phyloP scores from a whole-genome alignment of 2,113 vertebrate species.

The Scomber scombrus region DNA sequence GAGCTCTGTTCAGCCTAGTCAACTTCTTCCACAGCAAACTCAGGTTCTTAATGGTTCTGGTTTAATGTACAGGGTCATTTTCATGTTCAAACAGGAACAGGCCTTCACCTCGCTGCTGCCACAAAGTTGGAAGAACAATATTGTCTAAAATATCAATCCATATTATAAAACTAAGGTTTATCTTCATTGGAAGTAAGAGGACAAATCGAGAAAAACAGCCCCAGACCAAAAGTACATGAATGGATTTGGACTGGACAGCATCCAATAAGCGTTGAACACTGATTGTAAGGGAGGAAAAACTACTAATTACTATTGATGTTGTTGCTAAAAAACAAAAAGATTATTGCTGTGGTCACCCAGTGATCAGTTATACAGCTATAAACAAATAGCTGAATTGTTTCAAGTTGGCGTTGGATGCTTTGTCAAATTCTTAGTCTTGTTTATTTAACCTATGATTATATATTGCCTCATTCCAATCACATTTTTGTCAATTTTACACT shows the following conservation, averaged over 20 bases:
- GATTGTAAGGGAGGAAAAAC: not conserved
- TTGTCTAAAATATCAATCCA: too few species aligned
- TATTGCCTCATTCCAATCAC: not conserved
- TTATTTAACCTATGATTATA: not conserved
- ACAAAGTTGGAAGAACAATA: too few species aligned
- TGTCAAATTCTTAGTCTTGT: not conserved
- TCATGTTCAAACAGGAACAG: not conserved
- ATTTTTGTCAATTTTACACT: not conserved
- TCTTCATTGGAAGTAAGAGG: not conserved
- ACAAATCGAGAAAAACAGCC: too few species aligned
- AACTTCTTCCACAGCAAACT: not conserved
- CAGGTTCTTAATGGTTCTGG: not conserved
- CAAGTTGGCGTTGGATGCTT: not conserved
- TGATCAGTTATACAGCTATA: not conserved
- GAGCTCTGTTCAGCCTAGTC: not conserved
- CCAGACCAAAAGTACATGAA: not conserved
- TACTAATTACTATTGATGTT: conserved; percentile 1
- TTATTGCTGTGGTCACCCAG: not conserved
- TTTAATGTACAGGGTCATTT: not conserved
- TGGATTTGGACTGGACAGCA: not conserved
- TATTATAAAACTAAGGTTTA: too few species aligned
- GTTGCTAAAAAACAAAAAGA: not conserved
- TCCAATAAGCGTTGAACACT: not conserved
- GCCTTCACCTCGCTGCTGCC: not conserved
- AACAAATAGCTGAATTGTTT: not conserved